Evolutionary conservation across 2,113 vertebrate species (phyloP), one percentile per base, ranked within the genome.

Genomic region (Seriola dumerili): DNA sequence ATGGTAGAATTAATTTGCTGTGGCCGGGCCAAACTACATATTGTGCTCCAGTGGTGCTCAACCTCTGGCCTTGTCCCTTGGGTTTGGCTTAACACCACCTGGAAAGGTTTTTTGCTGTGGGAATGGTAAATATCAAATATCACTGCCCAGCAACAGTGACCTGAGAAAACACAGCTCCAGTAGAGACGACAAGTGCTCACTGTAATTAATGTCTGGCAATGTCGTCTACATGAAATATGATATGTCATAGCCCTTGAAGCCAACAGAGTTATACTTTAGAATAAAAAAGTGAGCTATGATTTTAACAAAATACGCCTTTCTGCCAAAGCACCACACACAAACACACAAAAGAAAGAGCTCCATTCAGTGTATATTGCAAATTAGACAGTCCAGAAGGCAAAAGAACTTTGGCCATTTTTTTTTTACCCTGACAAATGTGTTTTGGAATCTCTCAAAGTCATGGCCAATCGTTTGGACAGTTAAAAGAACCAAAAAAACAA

Each of bases 41-140:
- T 78, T 2, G 5, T 42, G 81, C 81, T 88, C 78, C 58, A 76
- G 73, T 81, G 85, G 75, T 76, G 82, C 82, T 89, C 48, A 42
- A 83, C 67, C 76, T 76, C 73, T 75, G 81, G 75, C 59, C 50
- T 17, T 46, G 25, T 75, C 72, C 34, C 61, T 67, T 36, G 38
- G 67, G 72, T 82, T 72, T 84, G 78, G 80, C 83, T 81, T 44
- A 55, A 65, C 64, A 80, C 29, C 70, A 84, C 80, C 70, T 85
- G 75, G 68, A 89, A 81, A 86, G 64, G 76, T 88, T 80, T 32
- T 25, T 64, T 76, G 23, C 70, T 52, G 67, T 63, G 69, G 55
- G 78, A 78, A 75, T 54, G 25, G 38, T 73, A 89, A 81, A 85
- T 84, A 84, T 78, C 40, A 70, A 5, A 70, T 76, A 16, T 68